These are phyloP conservation scores for Dryococelus australis DNA, from an alignment of 2,888 invertebrate species.

Conservation along the genomic window DNA sequence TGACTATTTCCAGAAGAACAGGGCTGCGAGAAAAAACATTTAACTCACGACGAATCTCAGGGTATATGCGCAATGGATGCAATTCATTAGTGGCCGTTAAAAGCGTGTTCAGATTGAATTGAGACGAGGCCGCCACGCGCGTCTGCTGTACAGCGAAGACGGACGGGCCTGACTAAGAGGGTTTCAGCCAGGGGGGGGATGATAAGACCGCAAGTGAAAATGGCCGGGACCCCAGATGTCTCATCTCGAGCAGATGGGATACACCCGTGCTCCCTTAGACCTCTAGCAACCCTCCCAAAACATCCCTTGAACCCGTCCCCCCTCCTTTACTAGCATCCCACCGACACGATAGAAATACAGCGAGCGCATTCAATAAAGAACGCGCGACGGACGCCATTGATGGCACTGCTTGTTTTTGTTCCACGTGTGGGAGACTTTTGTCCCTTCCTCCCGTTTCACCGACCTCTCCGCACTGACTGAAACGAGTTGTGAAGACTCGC, in stretches of 20 bases:
- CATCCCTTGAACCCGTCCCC: not conserved
- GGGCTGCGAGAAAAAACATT: not conserved
- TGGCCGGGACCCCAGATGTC: not conserved
- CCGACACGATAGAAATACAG: not conserved
- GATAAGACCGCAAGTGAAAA: not conserved
- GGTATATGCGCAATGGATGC: not conserved
- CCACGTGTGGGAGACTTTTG: not conserved
- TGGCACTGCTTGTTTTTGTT: not conserved
- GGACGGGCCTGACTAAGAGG: not conserved
- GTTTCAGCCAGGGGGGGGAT: not conserved
- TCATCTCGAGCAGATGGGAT: constrained; percentile 1
- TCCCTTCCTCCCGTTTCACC: not conserved
- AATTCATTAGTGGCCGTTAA: not conserved
- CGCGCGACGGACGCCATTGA: not conserved
- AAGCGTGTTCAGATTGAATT: not conserved
- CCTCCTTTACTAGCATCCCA: not conserved
- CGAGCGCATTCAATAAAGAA: not conserved
- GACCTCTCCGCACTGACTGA: not conserved
- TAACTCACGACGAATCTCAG: not conserved
- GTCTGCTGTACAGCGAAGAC: no score
- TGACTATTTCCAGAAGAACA: not conserved
- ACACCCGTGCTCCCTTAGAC: not conserved
- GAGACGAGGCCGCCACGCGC: not conserved
- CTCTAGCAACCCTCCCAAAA: not conserved
- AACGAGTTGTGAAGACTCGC: no score